Conservation (phyloP, 2,888 invertebrate genomes). For the Oscheius myriophilus region DNA sequence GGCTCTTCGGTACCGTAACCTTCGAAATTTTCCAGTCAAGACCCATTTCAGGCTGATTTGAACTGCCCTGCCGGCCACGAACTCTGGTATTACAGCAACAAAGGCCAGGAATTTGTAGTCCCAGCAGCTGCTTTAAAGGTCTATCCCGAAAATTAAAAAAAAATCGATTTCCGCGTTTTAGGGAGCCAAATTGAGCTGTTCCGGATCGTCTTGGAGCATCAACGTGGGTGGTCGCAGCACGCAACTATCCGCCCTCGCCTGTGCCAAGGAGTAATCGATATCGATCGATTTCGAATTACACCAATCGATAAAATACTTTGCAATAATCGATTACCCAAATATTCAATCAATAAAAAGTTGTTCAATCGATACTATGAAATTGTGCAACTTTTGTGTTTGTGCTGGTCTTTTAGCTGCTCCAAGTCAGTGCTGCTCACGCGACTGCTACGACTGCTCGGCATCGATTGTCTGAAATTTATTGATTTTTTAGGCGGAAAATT, state of each 20-base stretch:
- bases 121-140: constrained; percentile 15
- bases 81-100: constrained; percentile 20
- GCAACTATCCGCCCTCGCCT: constrained; percentile 14
- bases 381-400: constrained; percentile 11
- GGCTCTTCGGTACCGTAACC: constrained; percentile 4
- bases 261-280: constrained; percentile 21
- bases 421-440: constrained; percentile 41
- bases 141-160: background rate
- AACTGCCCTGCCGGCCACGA: constrained; percentile 19
- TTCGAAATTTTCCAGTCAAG: background rate
- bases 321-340: background rate
- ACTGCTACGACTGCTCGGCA: constrained; percentile 46
- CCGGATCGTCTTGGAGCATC: constrained; percentile 11
- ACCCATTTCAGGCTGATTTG: background rate
- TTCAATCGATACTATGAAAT: constrained; percentile 12
- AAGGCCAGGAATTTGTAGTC: constrained; percentile 22
- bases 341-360: background rate
- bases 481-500: background rate
- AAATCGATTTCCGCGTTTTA: background rate
- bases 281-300: background rate
- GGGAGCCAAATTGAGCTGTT: constrained; percentile 4
- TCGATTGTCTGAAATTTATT: constrained; percentile 46
- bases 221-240: background rate
- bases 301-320: constrained; percentile 8
- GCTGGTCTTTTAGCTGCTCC: constrained; percentile 34